Conservation (phyloP, 2,888 invertebrate genomes). For the Drosophila nigritarsus region DNA sequence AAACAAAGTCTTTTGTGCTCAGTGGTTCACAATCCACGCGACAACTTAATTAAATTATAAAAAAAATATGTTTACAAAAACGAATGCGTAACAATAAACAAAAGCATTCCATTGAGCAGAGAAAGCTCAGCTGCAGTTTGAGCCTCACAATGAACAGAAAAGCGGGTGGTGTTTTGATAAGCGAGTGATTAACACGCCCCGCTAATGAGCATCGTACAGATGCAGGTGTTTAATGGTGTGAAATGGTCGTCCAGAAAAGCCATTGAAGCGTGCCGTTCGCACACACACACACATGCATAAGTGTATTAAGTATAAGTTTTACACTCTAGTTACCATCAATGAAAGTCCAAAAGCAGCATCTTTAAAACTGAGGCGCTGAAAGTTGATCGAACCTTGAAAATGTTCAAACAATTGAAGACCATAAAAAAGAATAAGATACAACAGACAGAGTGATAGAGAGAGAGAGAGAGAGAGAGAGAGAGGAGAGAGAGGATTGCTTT, state of each 20-base stretch:
- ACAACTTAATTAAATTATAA: constrained; percentile 22
- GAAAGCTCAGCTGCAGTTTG: constrained; percentile 41
- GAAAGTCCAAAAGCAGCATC: constrained; percentile 47
- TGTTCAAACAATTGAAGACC: constrained; percentile 50
- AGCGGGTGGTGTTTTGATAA: constrained; percentile 54
- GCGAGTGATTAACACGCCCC: constrained; percentile 57
- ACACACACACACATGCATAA: constrained; percentile 11
- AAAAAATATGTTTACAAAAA: constrained; percentile 1
- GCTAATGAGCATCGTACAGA: constrained; percentile 45
- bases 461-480: neutral
- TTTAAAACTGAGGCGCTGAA: constrained; percentile 21
- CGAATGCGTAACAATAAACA: constrained; percentile 25
- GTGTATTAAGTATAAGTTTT: constrained; percentile 15
- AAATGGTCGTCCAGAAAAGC: constrained; percentile 52
- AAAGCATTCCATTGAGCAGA: constrained; percentile 34
- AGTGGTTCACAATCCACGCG: constrained; percentile 5
- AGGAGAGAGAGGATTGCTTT: constrained; percentile 10
- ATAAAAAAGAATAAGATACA: constrained; percentile 34
- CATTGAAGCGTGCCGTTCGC: constrained; percentile 63
- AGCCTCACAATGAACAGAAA: constrained; percentile 3
- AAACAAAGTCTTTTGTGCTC: constrained; percentile 25
- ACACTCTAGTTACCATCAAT: constrained; percentile 61
- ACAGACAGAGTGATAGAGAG: neutral
- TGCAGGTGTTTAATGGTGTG: constrained; percentile 46
- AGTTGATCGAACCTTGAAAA: constrained; percentile 79